These are phyloP conservation scores for Formicarius rufipectus DNA, from an alignment of 2,113 vertebrate genomes.

Conservation along the genomic window DNA sequence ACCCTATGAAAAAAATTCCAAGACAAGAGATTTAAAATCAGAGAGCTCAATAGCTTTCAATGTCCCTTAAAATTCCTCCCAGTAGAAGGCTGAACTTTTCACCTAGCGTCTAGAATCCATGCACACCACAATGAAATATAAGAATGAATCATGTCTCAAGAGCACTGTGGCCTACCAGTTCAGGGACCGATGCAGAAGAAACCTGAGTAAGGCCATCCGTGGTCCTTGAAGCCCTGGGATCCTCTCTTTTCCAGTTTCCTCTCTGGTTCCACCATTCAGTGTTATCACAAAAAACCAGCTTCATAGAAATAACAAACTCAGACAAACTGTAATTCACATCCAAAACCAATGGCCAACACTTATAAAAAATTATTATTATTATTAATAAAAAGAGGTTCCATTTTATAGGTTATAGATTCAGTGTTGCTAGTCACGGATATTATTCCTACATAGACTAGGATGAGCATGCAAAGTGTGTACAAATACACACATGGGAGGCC, in stretches of 20 bases:
- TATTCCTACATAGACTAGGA: neutral
- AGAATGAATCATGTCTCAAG: neutral
- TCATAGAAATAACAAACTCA: neutral
- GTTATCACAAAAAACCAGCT: neutral
- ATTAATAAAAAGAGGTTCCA: neutral
- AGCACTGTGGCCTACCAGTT: neutral
- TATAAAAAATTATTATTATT: neutral
- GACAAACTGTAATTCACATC: neutral
- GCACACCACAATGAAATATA: neutral
- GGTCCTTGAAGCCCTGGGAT: neutral
- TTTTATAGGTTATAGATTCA: neutral
- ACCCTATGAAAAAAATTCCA: neutral
- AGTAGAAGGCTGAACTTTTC: neutral
- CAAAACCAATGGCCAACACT: neutral
- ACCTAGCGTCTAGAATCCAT: neutral
- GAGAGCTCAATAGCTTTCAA: neutral
- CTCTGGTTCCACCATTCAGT: neutral
- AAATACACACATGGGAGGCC: neutral
- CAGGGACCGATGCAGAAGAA: neutral
- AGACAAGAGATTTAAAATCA: neutral
- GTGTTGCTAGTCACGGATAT: neutral
- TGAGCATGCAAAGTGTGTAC: neutral
- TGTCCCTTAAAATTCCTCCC: neutral
- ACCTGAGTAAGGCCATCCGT: neutral
- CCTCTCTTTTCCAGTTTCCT: neutral